Percentiles rank a stretch among this genome's conserved stretches.
phyloP scores from a whole-genome alignment of 2,888 invertebrate genomes.

The Corbicula japonica region DNA sequence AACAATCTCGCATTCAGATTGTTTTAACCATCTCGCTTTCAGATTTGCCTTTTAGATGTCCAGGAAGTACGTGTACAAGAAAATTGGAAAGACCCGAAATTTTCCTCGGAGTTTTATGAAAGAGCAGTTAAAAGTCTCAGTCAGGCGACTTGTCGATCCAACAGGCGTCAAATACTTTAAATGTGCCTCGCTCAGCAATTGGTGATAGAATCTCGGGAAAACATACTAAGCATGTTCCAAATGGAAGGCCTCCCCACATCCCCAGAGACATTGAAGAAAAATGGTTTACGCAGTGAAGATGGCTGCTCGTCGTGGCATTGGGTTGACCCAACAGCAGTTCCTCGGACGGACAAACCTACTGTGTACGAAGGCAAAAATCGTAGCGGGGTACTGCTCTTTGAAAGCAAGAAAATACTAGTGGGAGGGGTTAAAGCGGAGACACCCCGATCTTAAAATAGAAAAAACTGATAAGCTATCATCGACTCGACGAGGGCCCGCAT shows the following conservation, averaged over 20 bases:
- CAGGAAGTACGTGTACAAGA: not conserved
- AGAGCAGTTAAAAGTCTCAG: not conserved
- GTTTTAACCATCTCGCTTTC: not conserved
- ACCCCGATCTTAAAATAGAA: conserved; percentile 32
- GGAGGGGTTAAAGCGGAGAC: conserved; percentile 43
- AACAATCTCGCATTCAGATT: too few species aligned
- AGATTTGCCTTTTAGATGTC: not conserved
- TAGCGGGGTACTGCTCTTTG: conserved; percentile 18
- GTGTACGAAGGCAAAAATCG: not conserved
- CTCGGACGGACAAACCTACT: not conserved
- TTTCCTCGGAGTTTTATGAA: not conserved
- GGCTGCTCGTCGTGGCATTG: conserved; percentile 54
- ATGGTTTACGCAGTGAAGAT: conserved; percentile 49
- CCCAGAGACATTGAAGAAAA: conserved; percentile 39
- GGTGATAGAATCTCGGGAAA: conserved; percentile 36
- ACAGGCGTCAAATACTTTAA: conserved; percentile 34
- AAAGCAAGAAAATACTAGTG: conserved; percentile 34
- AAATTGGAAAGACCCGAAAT: conserved; percentile 1
- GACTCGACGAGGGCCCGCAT: conserved; percentile 28
- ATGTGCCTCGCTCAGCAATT: conserved; percentile 40
- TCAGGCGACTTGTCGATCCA: not conserved
- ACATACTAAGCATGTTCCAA: conserved; percentile 6
- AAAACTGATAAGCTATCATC: conserved; percentile 49
- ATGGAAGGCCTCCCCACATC: conserved; percentile 41
- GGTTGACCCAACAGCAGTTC: conserved; percentile 43